Base-by-base conservation (phyloP, 2,888 invertebrate species). In the Drosophila ezoana region DNA sequence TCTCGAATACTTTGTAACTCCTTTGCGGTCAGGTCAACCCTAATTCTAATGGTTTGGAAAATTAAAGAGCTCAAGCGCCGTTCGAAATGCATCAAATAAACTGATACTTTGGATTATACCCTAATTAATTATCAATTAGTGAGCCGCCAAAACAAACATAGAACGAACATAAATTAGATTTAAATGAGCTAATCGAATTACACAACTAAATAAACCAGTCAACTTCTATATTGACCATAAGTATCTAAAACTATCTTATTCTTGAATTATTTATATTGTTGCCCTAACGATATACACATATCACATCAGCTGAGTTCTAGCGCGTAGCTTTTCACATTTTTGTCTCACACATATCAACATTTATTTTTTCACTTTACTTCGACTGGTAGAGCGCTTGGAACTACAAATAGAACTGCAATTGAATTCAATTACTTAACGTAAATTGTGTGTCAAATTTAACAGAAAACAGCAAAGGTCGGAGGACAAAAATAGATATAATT, bases 371-470 rank as follows among this genome's bases (percentile, higher is more conserved):
- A 38, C 16, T 45, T 45, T 16, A 32, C 2, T 16, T 35, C 20
- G 18, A 38, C 32, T 52, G 16, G 40, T 16, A 20, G 43, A 62
- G 3, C 18, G 28, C 20, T 33, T 45, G 20, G 41, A 47, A 43
- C 45, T 28, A 32, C 28, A 35, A 37, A 51, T 37, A 51, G 23
- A 14, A 3, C 14, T 14, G 33, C 45, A 84, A 87, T 78, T 81
- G 81, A 84, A 81, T 68, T 81, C 79, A 87, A 81, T 81, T 87
- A 76, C 85, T 67, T 75, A 78, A 75, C 40, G 48, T 51, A 71
- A 67, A 60, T 72, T 78, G 32, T 77, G 57, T 70, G 60, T 81
- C 70, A 59, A 77, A 66, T 71, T 73, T 65, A 58, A 54, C 44
- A 60, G 48, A 77, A 37, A 51, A 48, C 28, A 53, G n/a, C 40